A percentile compares a stretch with the other conserved stretches of the same genome.
phyloP scores from a whole-genome alignment of 92 coral and sea anemone genomes.

The Muricea muricata region DNA sequence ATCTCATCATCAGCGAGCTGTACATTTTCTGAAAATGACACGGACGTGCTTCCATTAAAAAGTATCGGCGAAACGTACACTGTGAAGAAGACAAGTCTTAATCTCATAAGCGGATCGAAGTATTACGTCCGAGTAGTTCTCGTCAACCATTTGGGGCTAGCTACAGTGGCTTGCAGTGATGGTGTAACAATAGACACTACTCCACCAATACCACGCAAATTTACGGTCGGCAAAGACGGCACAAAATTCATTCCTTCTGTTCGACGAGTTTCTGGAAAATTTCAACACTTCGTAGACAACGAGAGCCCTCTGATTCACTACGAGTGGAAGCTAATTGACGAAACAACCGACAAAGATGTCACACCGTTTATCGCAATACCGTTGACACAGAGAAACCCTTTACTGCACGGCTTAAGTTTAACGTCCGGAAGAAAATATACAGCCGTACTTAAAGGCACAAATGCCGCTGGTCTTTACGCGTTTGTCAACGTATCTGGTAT shows the following conservation, averaged over 20 bases:
- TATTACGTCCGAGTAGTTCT: constrained; percentile 80
- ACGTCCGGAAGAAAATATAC: constrained; percentile 69
- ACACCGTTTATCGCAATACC: constrained; percentile 71
- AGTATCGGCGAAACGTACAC: constrained; percentile 82
- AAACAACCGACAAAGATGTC: constrained; percentile 53
- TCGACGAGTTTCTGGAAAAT: constrained; percentile 77
- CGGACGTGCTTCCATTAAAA: constrained; percentile 71
- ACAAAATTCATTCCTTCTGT: constrained; percentile 70
- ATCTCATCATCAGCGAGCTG: constrained; percentile 75
- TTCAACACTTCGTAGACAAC: constrained; percentile 67
- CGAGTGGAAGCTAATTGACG: constrained; percentile 76
- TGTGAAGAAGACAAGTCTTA: constrained; percentile 75
- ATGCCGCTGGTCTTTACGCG: constrained; percentile 80
- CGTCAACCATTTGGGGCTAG: constrained; percentile 74
- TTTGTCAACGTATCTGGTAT: constrained; percentile 74
- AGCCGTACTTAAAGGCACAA: constrained; percentile 79
- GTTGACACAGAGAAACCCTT: constrained; percentile 76
- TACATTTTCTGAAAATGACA: constrained; percentile 74
- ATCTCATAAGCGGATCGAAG: constrained; percentile 67
- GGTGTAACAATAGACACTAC: constrained; percentile 87
- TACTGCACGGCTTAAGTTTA: constrained; percentile 76
- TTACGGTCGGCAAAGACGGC: constrained; percentile 65
- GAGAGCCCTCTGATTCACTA: constrained; percentile 87
- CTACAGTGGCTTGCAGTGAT: constrained; percentile 88
- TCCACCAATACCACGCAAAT: constrained; percentile 75